Base-by-base conservation (phyloP, 2,888 invertebrate species). In the Drosophila rellima region DNA sequence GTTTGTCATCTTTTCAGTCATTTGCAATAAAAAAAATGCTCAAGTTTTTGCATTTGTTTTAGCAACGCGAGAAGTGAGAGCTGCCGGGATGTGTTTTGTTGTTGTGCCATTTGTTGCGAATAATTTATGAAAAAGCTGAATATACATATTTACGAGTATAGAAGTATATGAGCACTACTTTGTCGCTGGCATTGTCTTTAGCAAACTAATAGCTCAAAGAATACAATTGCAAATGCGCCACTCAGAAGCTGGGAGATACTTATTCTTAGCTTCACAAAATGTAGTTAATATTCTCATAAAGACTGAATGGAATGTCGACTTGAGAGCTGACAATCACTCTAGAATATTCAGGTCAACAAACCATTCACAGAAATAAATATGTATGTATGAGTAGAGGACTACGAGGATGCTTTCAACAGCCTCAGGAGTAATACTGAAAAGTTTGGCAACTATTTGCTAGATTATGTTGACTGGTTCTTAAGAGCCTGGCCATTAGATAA, bases 91-190 rank as follows among this genome's bases (percentile, higher is more conserved):
- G 17, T 40, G 52, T 40, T 40, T 54, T 54, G 52, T 67, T 63
- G 52, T 65, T 63, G 48, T 44, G 76, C 80, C 72, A 79, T 85
- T 82, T 82, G 64, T 72, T 65, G 64, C 72, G 68, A 80, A 82
- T 82, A 82, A 86, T 82, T 82, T 86, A 88, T 86, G 77, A 70
- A 80, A 40, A 81, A 63, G 40, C 60, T 55, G 47, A 51, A 67
- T 71, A 52, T 55, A 55, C 62, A 48, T 71, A 47, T 44, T 18
- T 18, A 47, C 10, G 1, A 11, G 33, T 35, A n/a, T 5, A 37
- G 15, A 23, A 18, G n/a, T 35, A 35, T 50, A 50, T 35, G 50
- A 39, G 56, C 45, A 67, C 70, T 71, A 65, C 82, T 79, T 75
- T 70, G 69, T 50, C 48, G 50, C 59, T 61, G 55, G 74, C 70